phyloP scores from a whole-genome alignment of 1,140 invertebrate genomes.

The Sycophaga agraensis region DNA sequence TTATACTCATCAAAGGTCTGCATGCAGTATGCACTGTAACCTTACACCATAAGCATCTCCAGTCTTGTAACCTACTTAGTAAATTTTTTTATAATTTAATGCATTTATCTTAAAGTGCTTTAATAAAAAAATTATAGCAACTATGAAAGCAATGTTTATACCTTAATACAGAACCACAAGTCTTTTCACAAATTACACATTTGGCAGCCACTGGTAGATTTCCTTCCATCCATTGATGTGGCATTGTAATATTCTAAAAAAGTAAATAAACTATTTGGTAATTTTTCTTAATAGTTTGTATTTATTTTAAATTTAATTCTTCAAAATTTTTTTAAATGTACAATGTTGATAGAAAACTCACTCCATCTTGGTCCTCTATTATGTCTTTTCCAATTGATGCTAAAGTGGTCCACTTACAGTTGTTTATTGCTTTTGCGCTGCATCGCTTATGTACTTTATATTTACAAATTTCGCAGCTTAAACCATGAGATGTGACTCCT shows the following conservation, averaged over 20 bases:
- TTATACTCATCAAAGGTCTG: constrained; percentile 70
- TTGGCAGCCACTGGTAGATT: constrained; percentile 93
- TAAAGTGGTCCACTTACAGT: constrained; percentile 96
- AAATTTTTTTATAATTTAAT: constrained; percentile 11
- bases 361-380: constrained; percentile 89
- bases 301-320: not conserved
- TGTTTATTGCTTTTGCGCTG: constrained; percentile 85
- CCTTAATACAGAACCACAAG: constrained; percentile 92
- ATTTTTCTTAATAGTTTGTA: not conserved
- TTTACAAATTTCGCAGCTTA: constrained; percentile 96
- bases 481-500: constrained; percentile 89
- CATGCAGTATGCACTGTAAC: constrained; percentile 89
- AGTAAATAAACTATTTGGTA: constrained; percentile 17
- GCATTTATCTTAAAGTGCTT: not conserved
- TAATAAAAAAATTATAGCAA: not conserved
- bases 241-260: constrained; percentile 86
- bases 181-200: constrained; percentile 93
- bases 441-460: constrained; percentile 95
- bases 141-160: constrained; percentile 40
- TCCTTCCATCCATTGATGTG: constrained; percentile 97
- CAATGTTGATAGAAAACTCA: constrained; percentile 54
- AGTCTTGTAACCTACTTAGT: constrained; percentile 81
- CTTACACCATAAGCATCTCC: constrained; percentile 94
- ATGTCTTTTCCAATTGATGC: constrained; percentile 91
- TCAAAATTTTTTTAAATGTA: constrained; percentile 7